These are phyloP conservation scores for Pharmacophagus antenor DNA, from an alignment of 2,888 invertebrate species.

Conservation along the genomic window DNA sequence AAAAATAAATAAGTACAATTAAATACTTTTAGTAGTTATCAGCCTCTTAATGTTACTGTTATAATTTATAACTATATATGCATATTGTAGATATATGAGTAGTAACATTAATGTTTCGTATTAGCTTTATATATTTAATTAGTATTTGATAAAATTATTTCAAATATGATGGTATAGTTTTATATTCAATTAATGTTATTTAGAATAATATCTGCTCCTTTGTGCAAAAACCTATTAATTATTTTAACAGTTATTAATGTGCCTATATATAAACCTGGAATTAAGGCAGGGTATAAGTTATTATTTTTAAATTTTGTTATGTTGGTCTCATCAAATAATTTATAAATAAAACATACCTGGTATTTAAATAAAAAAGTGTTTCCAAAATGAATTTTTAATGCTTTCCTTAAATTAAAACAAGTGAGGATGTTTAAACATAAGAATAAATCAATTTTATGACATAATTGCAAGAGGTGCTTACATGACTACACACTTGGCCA, in stretches of 20 bases:
- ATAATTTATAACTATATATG: not conserved
- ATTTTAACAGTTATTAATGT: not conserved
- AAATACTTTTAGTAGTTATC: not conserved
- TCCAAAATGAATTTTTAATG: not conserved
- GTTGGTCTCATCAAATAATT: not conserved
- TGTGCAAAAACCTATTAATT: too few relatives aligned
- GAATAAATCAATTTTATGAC: too few relatives aligned
- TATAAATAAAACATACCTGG: constrained; percentile 24
- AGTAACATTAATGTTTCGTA: not conserved
- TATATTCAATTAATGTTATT: not conserved
- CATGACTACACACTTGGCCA: too few relatives aligned
- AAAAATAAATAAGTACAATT: not conserved
- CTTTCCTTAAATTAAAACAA: not conserved
- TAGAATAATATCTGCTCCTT: not conserved
- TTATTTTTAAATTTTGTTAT: not conserved
- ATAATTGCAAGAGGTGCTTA: too few relatives aligned
- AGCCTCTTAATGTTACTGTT: too few relatives aligned
- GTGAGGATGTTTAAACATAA: not conserved
- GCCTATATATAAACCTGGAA: not conserved
- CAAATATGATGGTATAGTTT: not conserved
- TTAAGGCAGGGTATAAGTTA: not conserved
- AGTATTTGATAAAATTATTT: not conserved
- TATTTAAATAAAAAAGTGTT: not conserved
- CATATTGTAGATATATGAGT: not conserved
- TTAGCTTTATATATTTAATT: not conserved